Percentiles rank a stretch among this genome's conserved stretches.
phyloP scores from a whole-genome alignment of 1,140 invertebrate genomes.

The Diuraphis noxia region DNA sequence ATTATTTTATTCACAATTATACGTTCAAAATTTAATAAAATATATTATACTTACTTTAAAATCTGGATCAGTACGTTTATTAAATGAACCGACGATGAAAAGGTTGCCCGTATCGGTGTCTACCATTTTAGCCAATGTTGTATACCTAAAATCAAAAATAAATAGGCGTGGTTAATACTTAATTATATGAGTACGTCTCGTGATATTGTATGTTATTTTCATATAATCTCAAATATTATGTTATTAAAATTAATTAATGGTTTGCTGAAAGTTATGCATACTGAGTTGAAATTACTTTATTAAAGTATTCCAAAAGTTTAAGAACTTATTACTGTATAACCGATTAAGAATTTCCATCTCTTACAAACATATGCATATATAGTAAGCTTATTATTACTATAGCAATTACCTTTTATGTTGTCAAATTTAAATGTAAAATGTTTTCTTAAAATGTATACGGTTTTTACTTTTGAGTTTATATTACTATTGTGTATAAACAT shows the following conservation, averaged over 20 bases:
- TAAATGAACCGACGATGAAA: conserved; percentile 81
- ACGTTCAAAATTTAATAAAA: neutral
- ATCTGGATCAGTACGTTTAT: conserved; percentile 71
- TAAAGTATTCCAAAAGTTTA: neutral
- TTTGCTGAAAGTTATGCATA: neutral
- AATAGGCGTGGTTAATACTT: neutral
- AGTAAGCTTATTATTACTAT: neutral
- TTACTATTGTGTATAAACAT: no score
- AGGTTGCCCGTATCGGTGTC: conserved; percentile 75
- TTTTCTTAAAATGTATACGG: neutral
- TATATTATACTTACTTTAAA: conserved; percentile 67
- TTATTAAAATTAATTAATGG: neutral
- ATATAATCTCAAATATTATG: neutral
- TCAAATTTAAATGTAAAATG: neutral
- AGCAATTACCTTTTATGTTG: neutral
- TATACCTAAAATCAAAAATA: conserved; percentile 65
- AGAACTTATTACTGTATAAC: neutral
- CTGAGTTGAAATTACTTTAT: neutral
- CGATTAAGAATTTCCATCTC: neutral
- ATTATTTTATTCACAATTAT: neutral
- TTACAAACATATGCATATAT: conserved; percentile 6
- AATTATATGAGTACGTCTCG: neutral
- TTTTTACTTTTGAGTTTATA: neutral
- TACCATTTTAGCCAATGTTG: conserved; percentile 77
- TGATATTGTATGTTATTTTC: neutral